Evolutionary conservation across 1,140 invertebrate species (phyloP), one percentile per base, ranked within the genome.

Genomic region (Manduca sexta): DNA sequence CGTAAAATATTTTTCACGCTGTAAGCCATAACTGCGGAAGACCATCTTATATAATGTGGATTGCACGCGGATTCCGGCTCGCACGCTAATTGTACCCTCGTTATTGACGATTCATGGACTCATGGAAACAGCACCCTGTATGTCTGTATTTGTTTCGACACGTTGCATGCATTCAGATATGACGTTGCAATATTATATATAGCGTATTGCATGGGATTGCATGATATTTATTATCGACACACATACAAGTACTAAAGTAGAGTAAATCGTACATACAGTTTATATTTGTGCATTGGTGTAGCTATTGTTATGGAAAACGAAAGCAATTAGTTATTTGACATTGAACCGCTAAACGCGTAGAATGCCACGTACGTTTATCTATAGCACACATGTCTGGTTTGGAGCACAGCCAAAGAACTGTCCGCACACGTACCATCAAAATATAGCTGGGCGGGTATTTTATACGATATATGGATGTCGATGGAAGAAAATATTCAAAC

Each of bases 21-120:
- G 61, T 45, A 48, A 45, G 61, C 69, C 69, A 67, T 69, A 74
- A 71, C 68, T 65, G 62, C 64, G 49, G 53, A 51, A 52, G 16
- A 11, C 56, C 42, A 46, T 35, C 41, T 51, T 56, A 62, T 67
- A 62, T 65, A 52, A 42, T 34, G 63, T 56, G 63, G 64, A 60
- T 61, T 46, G 68, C 80, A 76, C 72, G 52, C 53, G 60, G 66
- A 68, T 61, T 63, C 60, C 60, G 69, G 69, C 68, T 66, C 63
- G 79, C 79, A 75, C 73, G 63, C 49, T 42, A 37, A 8, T 45
- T 47, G 21, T 8, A 13, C 26, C 33, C 16, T 14, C 16, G n/a
- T 18, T 2, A 41, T 33, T 34, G 26, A 17, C 15, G 16, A 8
- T 12, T 34, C 31, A 34, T 17, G 5, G 18, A 21, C 15, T 34